A percentile compares a stretch with the other conserved stretches of the same genome.
These are phyloP conservation scores for Bufo bufo DNA, from an alignment of 2,113 vertebrate genomes.

Conservation along the genomic window DNA sequence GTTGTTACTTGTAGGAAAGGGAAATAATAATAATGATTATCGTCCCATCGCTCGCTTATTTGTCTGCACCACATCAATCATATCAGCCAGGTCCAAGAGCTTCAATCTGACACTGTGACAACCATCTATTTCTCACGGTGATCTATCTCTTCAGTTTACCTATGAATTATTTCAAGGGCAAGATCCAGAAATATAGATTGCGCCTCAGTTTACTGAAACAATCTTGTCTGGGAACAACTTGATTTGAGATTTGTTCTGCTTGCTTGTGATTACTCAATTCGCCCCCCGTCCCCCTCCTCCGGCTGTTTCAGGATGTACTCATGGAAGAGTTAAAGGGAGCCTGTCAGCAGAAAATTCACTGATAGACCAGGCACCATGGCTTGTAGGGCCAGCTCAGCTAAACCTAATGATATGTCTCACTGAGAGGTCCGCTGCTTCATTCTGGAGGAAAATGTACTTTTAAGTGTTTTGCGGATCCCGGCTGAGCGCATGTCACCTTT, in stretches of 20 bases:
- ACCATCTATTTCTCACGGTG: conserved; percentile 47
- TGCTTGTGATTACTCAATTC: not conserved
- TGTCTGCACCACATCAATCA: conserved; percentile 24
- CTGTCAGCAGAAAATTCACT: too few relatives aligned
- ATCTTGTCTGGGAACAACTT: conserved; percentile 18
- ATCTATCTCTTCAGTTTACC: conserved; percentile 8
- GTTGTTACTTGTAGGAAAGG: not conserved
- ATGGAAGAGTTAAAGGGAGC: not conserved
- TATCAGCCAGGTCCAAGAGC: not conserved
- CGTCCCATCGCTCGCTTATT: not conserved
- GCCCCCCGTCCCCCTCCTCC: too few relatives aligned
- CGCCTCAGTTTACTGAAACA: conserved; percentile 17
- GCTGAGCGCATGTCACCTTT: too few relatives aligned
- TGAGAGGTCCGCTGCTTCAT: too few relatives aligned
- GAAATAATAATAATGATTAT: conserved; percentile 25
- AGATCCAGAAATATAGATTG: conserved; percentile 3
- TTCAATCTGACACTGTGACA: conserved; percentile 45
- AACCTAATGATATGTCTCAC: too few relatives aligned
- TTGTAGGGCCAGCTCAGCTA: too few relatives aligned
- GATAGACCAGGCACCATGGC: too few relatives aligned
- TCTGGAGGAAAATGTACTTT: too few relatives aligned
- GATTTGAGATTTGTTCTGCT: not conserved
- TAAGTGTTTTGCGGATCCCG: too few relatives aligned
- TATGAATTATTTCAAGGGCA: conserved; percentile 24
- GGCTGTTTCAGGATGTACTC: not conserved